Conservation (phyloP, 2,113 vertebrate species). For the Cyphomyrus discorhynchus region DNA sequence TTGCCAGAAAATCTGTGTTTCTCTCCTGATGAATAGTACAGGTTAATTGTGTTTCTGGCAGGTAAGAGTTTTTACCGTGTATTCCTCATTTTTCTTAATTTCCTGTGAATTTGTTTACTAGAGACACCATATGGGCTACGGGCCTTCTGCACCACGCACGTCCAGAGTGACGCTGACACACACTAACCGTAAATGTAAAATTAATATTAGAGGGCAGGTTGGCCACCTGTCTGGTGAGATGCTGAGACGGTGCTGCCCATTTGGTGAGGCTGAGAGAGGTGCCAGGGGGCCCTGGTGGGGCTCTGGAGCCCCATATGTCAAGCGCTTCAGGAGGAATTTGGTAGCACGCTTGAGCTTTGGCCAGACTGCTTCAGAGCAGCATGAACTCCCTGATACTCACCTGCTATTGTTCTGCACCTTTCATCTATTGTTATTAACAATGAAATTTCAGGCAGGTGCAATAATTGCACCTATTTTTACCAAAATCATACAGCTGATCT, state of each 20-base stretch:
- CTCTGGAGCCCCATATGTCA: constrained; percentile 47
- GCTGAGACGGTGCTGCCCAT: constrained; percentile 32
- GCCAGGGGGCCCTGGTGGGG: constrained; percentile 45
- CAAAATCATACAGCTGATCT: background rate
- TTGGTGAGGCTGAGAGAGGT: constrained; percentile 32
- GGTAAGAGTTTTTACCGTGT: constrained; percentile 8
- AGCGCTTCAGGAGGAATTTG: constrained; percentile 30
- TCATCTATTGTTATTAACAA: background rate
- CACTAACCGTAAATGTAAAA: constrained; percentile 45
- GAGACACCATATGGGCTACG: constrained; percentile 34
- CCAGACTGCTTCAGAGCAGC: constrained; percentile 9
- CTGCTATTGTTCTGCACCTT: background rate
- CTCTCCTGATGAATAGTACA: background rate
- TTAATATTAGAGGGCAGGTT: constrained; percentile 41
- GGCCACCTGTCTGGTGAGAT: constrained; percentile 52
- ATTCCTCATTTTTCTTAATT: constrained; percentile 30
- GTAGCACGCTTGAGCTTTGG: constrained; percentile 11
- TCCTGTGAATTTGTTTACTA: constrained; percentile 31
- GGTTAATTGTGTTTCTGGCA: constrained; percentile 25
- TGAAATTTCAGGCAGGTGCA: background rate
- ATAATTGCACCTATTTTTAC: background rate
- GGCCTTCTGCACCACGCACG: constrained; percentile 13
- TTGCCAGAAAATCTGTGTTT: background rate
- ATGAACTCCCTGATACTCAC: constrained; percentile 17
- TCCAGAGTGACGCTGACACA: constrained; percentile 35